Conservation (phyloP, 1,140 invertebrate species). For the Akabosia matsudoensis region DNA sequence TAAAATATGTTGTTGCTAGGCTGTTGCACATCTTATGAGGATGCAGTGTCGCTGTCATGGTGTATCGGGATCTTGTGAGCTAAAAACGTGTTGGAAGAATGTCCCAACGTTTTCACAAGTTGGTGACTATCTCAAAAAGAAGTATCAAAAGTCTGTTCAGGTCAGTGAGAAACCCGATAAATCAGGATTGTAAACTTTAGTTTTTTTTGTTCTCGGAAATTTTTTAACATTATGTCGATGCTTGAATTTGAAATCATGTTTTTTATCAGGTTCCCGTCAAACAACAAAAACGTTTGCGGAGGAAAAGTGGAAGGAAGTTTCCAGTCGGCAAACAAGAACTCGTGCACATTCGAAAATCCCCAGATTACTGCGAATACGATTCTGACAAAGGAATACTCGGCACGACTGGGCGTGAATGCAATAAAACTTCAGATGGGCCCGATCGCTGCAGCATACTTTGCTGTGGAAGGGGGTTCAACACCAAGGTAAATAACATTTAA, state of each 20-base stretch:
- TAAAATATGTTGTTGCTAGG: constrained; percentile 46
- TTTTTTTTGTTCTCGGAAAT: too few relatives aligned
- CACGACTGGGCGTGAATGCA: constrained; percentile 61
- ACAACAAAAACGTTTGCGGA: constrained; percentile 48
- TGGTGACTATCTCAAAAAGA: constrained; percentile 57
- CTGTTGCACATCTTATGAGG: constrained; percentile 56
- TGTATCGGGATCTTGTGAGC: constrained; percentile 63
- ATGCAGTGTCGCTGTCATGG: constrained; percentile 63
- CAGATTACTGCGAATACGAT: constrained; percentile 63
- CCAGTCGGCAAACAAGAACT: constrained; percentile 55
- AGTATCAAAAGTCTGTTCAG: constrained; percentile 56
- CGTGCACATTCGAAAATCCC: constrained; percentile 64
- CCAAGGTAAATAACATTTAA: too few relatives aligned
- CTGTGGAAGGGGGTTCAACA: constrained; percentile 64
- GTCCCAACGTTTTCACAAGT: constrained; percentile 59
- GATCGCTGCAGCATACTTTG: constrained; percentile 64
- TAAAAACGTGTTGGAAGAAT: constrained; percentile 64
- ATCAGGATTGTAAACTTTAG: too few relatives aligned
- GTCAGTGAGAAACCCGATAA: too few relatives aligned
- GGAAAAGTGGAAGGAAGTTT: constrained; percentile 49
- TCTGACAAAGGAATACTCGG: constrained; percentile 60
- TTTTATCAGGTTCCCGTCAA: constrained; percentile 47
- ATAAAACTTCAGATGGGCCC: constrained; percentile 58
- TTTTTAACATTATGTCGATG: too few relatives aligned
- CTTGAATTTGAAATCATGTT: background rate